These are phyloP conservation scores for Ptychobarbus kaznakovi DNA, from an alignment of 2,797 vertebrate species.

Conservation along the genomic window DNA sequence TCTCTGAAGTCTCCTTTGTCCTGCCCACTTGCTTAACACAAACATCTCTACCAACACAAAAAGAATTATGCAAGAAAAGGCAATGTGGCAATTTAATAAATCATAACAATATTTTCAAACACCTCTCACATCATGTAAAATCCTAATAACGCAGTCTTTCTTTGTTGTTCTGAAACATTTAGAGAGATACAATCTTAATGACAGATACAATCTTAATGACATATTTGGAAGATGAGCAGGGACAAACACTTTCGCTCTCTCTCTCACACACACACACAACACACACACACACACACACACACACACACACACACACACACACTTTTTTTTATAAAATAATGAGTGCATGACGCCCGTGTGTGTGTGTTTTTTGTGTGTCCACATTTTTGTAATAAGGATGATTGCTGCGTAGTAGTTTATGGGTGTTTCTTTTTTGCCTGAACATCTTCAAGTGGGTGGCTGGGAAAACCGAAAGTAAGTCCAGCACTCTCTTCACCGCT, in stretches of 20 bases:
- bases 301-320: slow-evolving; percentile 20
- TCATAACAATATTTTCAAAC: slow-evolving; percentile 26
- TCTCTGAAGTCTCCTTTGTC: slow-evolving; percentile 58
- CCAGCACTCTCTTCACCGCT: too few species aligned
- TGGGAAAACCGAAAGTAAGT: too few species aligned
- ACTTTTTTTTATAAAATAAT: too few species aligned
- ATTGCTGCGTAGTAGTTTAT: too few species aligned
- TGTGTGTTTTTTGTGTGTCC: too few species aligned
- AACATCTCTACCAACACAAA: slow-evolving; percentile 3
- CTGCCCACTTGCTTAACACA: slow-evolving; percentile 31
- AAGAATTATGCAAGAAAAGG: slow-evolving; percentile 11
- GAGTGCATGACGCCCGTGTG: too few species aligned
- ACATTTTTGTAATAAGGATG: too few species aligned
- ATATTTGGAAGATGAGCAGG: slow-evolving; percentile 45
- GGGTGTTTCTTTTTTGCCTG: too few species aligned
- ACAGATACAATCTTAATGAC: slow-evolving; percentile 49
- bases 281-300: slow-evolving; percentile 2
- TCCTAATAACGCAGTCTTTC: slow-evolving; percentile 12
- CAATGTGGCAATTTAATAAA: neutral
- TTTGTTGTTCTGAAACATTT: slow-evolving; percentile 38
- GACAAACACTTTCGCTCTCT: slow-evolving; percentile 53
- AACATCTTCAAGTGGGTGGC: too few species aligned
- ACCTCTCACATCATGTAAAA: slow-evolving; percentile 34
- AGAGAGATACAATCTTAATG: slow-evolving; percentile 62
- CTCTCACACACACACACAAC: slow-evolving; percentile 20